Conservation (phyloP, 2,113 vertebrate species). For the Chaenocephalus aceratus region DNA sequence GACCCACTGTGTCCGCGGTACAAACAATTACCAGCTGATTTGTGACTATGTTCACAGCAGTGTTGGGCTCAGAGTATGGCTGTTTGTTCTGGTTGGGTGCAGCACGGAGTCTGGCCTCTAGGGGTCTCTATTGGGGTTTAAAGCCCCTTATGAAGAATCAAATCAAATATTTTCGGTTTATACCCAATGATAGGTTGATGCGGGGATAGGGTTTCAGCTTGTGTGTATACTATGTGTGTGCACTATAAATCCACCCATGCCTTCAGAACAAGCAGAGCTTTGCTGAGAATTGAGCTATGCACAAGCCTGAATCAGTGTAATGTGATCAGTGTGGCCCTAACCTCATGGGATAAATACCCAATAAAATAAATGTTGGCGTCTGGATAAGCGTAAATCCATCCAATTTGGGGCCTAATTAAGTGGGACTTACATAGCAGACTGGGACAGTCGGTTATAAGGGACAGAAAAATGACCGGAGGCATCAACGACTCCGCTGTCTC, state of each 20-base stretch:
- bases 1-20: neutral
- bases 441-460: slow-evolving; percentile 66
- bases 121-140: slow-evolving; percentile 37
- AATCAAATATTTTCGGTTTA: slow-evolving; percentile 24
- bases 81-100: slow-evolving; percentile 9
- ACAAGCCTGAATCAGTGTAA: slow-evolving; percentile 66
- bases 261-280: slow-evolving; percentile 29
- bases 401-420: slow-evolving; percentile 81
- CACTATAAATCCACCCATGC: slow-evolving; percentile 12
- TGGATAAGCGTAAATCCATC: slow-evolving; percentile 78
- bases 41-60: neutral
- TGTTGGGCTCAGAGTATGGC: neutral
- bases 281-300: slow-evolving; percentile 42
- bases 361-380: slow-evolving; percentile 75
- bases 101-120: slow-evolving; percentile 3
- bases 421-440: slow-evolving; percentile 71
- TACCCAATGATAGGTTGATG: neutral
- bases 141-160: slow-evolving; percentile 3
- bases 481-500: slow-evolving; percentile 62
- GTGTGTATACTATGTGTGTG: neutral
- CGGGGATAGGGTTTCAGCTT: neutral
- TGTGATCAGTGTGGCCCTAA: slow-evolving; percentile 69
- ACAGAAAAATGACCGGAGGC: slow-evolving; percentile 70
- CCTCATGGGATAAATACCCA: slow-evolving; percentile 73
- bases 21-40: neutral